A percentile compares a stretch with the other conserved stretches of the same genome.
phyloP scores from a whole-genome alignment of 2,888 invertebrate species.

The Cynaeus angustus region DNA sequence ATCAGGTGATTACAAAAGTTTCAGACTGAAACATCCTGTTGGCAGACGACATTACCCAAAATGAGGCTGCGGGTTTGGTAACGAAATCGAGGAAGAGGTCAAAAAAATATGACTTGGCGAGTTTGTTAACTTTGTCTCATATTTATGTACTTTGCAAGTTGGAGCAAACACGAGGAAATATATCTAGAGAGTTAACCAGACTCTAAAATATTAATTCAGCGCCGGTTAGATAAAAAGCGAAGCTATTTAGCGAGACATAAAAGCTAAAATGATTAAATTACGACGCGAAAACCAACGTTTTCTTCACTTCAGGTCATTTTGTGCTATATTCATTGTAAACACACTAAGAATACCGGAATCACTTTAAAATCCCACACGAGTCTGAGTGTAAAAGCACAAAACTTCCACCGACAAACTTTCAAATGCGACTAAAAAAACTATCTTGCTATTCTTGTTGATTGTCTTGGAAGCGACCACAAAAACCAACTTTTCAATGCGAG shows the following conservation, averaged over 20 bases:
- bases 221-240: conserved; percentile 6
- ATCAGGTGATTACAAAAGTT: conserved; percentile 53
- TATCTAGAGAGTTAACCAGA: conserved; percentile 8
- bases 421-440: conserved; percentile 22
- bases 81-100: conserved; percentile 35
- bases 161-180: conserved; percentile 27
- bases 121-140: conserved; percentile 20
- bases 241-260: neutral
- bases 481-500: conserved; percentile 5
- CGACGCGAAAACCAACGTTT: neutral
- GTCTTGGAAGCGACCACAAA: too few relatives aligned
- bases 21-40: conserved; percentile 41
- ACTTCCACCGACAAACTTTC: conserved; percentile 17
- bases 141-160: conserved; percentile 34
- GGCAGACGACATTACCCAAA: conserved; percentile 39
- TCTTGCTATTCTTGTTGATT: neutral
- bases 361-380: conserved; percentile 18
- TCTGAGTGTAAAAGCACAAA: conserved; percentile 8
- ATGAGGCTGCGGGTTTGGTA: conserved; percentile 27
- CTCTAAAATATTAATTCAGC: conserved; percentile 17
- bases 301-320: conserved; percentile 1
- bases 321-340: conserved; percentile 15
- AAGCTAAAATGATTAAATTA: neutral
- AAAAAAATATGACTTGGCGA: conserved; percentile 31
- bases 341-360: conserved; percentile 13